These are phyloP conservation scores for Cancer borealis DNA, from an alignment of 2,888 invertebrate species.

Conservation along the genomic window DNA sequence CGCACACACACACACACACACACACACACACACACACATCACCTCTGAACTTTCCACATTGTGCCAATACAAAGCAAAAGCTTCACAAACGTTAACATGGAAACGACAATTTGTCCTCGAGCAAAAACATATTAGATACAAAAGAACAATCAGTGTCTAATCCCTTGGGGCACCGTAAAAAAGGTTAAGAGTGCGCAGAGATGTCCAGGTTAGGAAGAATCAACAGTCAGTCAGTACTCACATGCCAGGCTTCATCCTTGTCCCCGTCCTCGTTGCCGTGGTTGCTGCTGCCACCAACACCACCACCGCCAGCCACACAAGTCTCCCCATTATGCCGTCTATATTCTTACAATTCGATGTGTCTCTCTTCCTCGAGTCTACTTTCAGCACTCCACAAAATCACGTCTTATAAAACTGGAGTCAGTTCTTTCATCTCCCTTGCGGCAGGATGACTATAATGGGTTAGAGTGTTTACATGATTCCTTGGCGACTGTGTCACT, in stretches of 20 bases:
- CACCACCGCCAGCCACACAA: not conserved
- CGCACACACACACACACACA: constrained; percentile 48
- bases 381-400: not conserved
- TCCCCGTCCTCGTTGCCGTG: not conserved
- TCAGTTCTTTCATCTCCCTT: not conserved
- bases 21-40: not conserved
- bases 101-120: constrained; percentile 1
- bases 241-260: not conserved
- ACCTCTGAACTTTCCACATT: not conserved
- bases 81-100: not conserved
- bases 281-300: not conserved
- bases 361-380: not conserved
- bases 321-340: not conserved
- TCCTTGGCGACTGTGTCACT: not conserved
- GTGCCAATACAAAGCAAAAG: not conserved
- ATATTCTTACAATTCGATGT: not conserved
- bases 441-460: not conserved
- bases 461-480: not conserved
- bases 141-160: not conserved
- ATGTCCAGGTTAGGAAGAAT: not conserved
- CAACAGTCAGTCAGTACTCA: not conserved
- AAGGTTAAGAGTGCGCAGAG: too few relatives aligned
- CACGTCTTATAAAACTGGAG: not conserved
- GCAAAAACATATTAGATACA: not conserved
- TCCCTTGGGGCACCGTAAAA: too few relatives aligned